Evolutionary conservation across 2,888 invertebrate species (phyloP), one percentile per base, ranked within the genome.

Genomic region (Agrochola lota): DNA sequence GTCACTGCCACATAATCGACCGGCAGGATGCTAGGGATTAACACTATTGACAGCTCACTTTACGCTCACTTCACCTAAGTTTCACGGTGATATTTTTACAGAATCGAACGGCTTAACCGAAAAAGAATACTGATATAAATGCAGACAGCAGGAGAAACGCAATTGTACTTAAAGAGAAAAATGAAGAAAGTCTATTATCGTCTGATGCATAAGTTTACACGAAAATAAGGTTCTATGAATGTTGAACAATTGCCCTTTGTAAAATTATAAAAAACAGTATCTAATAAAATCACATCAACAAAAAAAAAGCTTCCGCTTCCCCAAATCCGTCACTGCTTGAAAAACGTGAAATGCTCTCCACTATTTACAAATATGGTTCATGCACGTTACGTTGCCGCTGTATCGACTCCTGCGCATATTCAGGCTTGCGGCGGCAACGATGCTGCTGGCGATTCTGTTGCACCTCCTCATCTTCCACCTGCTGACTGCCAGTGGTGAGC

Each of bases 341-440:
- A 72, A 86, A 90, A 88, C 81, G 90, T 89, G 87, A 89, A 88
- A 87, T 85, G 86, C 74, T 81, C 71, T 76, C 15, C 30, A 17
- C 78, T 94, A 91, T 95, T 96, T 95, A 94, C 93, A 94, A 95
- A 95, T 91, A 91, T 55, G n/a, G 30, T 71, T 63, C 80, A 81
- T 72, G 77, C 82, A 74, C 80, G 69, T 78, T 43, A 77, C 77
- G 85, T 83, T 68, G 60, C 52, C 77, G 78, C 55, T 2, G 57
- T 73, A n/a, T 78, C 82, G 74, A 68, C 68, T 76, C 68, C 69
- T 77, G 81, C 69, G 77, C 84, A 78, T 90, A 88, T 85, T 89
- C 83, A 63, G 76, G 85, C 83, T 80, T 74, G 81, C 71, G 82
- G 85, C 74, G 73, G 80, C 80, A 79, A 91, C 83, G 83, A 90